Evolutionary conservation across 1,140 invertebrate genomes (phyloP), one percentile per base, ranked within the genome.

Genomic region (Dysdera silvatica): DNA sequence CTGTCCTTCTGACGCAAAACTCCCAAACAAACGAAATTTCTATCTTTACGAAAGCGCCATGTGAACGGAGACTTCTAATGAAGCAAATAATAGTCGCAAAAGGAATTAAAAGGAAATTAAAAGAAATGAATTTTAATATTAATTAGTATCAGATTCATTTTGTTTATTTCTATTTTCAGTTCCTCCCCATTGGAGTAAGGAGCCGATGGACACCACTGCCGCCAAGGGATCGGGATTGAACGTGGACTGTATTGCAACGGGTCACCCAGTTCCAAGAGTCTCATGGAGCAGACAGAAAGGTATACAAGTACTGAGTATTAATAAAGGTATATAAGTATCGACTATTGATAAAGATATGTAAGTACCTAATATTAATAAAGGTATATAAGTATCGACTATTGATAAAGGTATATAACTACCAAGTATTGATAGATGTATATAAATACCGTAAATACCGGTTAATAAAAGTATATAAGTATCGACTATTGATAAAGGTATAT

Each of bases 151-250:
- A n/a, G 2, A 48, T 20, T 23, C 18, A 48, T 10, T 52, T 52
- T 24, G 23, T 23, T 26, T 5, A n/a, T 8, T 52, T 32, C 37
- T 45, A n/a, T 23, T 67, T 71, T 20, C 71, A 81, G 80, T 82
- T 49, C 77, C 80, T 14, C 80, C 80, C 23, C 72, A 72, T n/a
- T 82, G 81, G 81, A 71, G 79, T 2, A 73, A 76, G 28, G 78
- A 80, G 63, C 80, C 80, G 0, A 66, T 75, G 41, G 77, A 81
- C 61, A 72, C 72, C 3, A 74, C 73, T 61, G 79, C 79, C 1
- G 74, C 80, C 10, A 69, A 79, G 3, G 74, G 75, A 29, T 65
- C 76, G 7, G 71, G 70, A 23, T 73, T 77, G 0, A 54, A 70
- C 16, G 61, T 80, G 4, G 73, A 79, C 64, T 82, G 80, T 60